phyloP scores from a whole-genome alignment of 30 jellyfish, hydroid and myxozoan genomes.

The Aurelia sp. region DNA sequence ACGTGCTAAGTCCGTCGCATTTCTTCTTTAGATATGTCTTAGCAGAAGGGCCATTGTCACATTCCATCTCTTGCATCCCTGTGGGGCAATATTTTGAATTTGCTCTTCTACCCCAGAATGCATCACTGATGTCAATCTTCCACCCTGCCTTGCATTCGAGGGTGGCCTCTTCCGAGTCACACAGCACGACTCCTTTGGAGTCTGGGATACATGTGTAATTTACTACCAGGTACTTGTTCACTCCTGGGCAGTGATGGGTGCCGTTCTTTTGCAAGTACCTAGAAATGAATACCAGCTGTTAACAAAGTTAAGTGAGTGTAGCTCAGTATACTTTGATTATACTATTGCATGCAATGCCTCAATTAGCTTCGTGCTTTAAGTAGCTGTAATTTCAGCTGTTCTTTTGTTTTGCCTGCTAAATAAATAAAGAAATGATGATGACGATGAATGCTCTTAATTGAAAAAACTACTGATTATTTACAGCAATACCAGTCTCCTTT shows the following conservation, averaged over 20 bases:
- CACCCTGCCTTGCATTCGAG: conserved; percentile 96
- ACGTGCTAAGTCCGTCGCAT: conserved; percentile 86
- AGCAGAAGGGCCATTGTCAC: conserved; percentile 86
- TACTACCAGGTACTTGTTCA: conserved; percentile 86
- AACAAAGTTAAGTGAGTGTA: too few relatives aligned
- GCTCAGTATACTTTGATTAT: too few relatives aligned
- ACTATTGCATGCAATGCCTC: too few relatives aligned
- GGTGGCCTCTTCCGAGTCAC: conserved; percentile 91
- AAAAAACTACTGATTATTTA: too few relatives aligned
- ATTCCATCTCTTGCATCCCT: conserved; percentile 87
- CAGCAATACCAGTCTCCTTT: too few relatives aligned
- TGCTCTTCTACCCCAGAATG: conserved; percentile 97
- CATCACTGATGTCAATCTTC: conserved; percentile 90
- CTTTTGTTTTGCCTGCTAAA: too few relatives aligned
- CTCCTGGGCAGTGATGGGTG: conserved; percentile 96
- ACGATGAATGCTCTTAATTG: too few relatives aligned
- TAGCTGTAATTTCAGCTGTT: too few relatives aligned
- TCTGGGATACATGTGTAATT: conserved; percentile 97
- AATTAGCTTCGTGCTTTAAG: too few relatives aligned
- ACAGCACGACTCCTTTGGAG: conserved; percentile 92
- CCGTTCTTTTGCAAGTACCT: conserved; percentile 89
- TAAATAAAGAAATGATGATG: too few relatives aligned
- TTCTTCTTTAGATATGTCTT: conserved; percentile 58
- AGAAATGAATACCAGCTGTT: background rate
- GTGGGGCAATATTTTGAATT: conserved; percentile 85